Evolutionary conservation across 2,797 vertebrate species (phyloP).

Genomic region (Phrynocephalus guinanensis): DNA sequence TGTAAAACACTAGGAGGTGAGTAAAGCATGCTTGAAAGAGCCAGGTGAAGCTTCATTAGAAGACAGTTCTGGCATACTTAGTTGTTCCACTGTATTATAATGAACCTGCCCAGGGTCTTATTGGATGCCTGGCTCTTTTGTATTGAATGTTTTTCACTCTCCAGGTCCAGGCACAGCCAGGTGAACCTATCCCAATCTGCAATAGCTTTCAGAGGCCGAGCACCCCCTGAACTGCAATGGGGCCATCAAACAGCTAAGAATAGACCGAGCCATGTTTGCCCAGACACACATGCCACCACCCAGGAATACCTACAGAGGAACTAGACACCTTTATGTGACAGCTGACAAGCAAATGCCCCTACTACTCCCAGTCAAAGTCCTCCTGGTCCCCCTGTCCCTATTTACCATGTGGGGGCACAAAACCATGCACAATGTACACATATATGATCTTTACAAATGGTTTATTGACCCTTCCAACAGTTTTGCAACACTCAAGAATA

Average conservation of each 20-base stretch:
- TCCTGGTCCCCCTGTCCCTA: neutral
- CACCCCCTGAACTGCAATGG: neutral
- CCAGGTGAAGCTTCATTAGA: neutral
- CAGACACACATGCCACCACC: neutral
- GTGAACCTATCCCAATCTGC: neutral
- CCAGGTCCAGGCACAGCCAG: neutral
- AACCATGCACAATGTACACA: neutral
- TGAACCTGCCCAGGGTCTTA: neutral
- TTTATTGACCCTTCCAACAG: slow-evolving; percentile 59
- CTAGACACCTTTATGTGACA: neutral
- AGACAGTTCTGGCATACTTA: neutral
- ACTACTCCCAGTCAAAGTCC: neutral
- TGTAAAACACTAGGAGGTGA: neutral
- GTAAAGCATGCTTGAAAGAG: neutral
- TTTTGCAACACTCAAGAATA: neutral
- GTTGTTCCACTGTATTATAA: neutral
- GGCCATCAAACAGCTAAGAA: neutral
- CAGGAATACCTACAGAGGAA: neutral
- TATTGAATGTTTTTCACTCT: neutral
- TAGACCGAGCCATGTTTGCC: neutral
- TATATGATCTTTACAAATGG: slow-evolving; percentile 5
- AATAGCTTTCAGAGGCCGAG: neutral
- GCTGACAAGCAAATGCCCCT: neutral
- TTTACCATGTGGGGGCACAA: neutral
- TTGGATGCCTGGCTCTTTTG: neutral